phyloP scores from a whole-genome alignment of 2,113 vertebrate genomes.

The Rafetus swinhoei region DNA sequence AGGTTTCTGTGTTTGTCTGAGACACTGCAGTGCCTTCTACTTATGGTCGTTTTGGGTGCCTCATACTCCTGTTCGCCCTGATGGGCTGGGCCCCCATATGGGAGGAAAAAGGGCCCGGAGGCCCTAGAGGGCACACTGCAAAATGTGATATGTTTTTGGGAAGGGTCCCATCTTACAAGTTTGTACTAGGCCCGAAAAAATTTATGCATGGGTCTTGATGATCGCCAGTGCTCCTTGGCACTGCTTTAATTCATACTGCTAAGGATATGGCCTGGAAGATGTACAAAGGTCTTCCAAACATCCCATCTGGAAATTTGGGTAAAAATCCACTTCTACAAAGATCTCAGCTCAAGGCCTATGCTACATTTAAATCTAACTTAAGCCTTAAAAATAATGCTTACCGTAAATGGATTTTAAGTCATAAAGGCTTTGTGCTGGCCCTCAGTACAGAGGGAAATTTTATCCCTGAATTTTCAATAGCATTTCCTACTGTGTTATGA shows the following conservation, averaged over 20 bases:
- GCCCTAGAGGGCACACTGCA: no score
- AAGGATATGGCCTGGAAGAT: neutral
- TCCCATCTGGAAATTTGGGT: neutral
- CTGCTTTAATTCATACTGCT: neutral
- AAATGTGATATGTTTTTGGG: no score
- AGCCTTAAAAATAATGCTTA: neutral
- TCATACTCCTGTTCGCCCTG: neutral
- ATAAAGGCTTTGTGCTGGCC: neutral
- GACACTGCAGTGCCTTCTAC: neutral
- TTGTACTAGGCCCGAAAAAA: no score
- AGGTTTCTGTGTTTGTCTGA: neutral
- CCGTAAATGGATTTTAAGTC: neutral
- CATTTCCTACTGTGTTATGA: neutral
- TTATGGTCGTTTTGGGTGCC: neutral
- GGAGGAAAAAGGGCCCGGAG: no score
- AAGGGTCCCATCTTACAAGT: no score
- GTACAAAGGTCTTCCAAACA: neutral
- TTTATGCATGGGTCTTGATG: no score
- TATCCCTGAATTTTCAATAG: neutral
- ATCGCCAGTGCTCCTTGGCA: neutral
- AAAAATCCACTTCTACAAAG: neutral
- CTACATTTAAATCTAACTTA: neutral
- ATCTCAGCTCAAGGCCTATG: neutral
- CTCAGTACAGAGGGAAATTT: accelerated
- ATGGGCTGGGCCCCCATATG: no score